Percentiles rank a stretch among this genome's conserved stretches.
These are phyloP conservation scores for Suillia variegata DNA, from an alignment of 2,888 invertebrate genomes.

Conservation along the genomic window DNA sequence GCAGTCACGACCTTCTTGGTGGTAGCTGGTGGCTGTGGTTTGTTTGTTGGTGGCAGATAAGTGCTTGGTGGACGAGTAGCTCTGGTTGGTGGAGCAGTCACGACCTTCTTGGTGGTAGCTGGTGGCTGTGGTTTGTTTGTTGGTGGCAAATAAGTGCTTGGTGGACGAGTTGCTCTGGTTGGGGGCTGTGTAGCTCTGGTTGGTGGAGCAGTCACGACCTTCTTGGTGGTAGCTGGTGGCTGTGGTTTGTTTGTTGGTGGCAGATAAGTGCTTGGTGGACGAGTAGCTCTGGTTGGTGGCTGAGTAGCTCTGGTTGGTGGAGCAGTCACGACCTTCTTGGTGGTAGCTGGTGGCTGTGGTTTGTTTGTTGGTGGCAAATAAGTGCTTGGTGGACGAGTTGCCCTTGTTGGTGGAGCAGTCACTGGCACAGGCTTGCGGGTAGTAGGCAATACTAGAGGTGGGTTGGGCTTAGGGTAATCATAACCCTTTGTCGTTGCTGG, in stretches of 20 bases:
- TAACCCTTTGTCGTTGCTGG: conserved; percentile 28
- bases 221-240: conserved; percentile 31
- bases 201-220: conserved; percentile 20
- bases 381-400: conserved; percentile 30
- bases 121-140: conserved; percentile 32
- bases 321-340: too few species aligned
- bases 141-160: conserved; percentile 34
- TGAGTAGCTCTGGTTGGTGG: conserved; percentile 20
- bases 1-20: conserved; percentile 23
- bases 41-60: conserved; percentile 38
- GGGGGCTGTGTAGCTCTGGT: conserved; percentile 18
- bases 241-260: conserved; percentile 38
- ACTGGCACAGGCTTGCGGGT: conserved; percentile 29
- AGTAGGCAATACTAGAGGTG: conserved; percentile 20
- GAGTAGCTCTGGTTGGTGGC: conserved; percentile 17
- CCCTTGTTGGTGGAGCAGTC: conserved; percentile 31
- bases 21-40: conserved; percentile 33
- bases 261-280: conserved; percentile 26
- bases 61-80: conserved; percentile 28
- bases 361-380: conserved; percentile 23
- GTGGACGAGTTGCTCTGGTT: conserved; percentile 35
- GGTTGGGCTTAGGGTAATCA: conserved; percentile 27
- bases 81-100: conserved; percentile 7
- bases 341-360: conserved; percentile 16
- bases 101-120: conserved; percentile 24